Evolutionary conservation across 2,113 vertebrate species (phyloP), one percentile per base, ranked within the genome.

Genomic region (Xenopus laevis): DNA sequence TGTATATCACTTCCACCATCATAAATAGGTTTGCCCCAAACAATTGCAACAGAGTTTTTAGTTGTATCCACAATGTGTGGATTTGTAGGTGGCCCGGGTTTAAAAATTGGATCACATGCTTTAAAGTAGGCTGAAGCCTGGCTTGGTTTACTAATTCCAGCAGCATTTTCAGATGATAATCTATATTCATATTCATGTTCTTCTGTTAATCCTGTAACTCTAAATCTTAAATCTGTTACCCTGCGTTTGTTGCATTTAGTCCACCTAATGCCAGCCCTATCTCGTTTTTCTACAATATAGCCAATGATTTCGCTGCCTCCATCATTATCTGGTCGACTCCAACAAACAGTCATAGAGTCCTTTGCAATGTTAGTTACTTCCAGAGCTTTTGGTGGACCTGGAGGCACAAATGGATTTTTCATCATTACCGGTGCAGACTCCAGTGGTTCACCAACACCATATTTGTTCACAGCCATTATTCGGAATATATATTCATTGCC

Each of bases 401-500:
- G 95, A 82, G 89, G 84, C 82, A 97, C 92, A 87, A 95, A 99
- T 65, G 94, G 96, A 88, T 96, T 99, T 87, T 89, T 98, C 94
- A 98, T 97, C 78, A 98, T 84, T 66, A 98, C 94, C 81, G 97
- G 92, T 23, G 61, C 82, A 82, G 97, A 98, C 83, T 99, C 96
- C 80, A 99, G 87, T 65, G 97, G 92, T 78, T 99, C 97, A 33
- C 97, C 97, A 50, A 86, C 86, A 21, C 97, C 97, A 0, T 94
- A 98, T 83, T 98, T 99, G 85, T 99, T 99, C 74, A 98, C 94
- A 81, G 94, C 97, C 95, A 98, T 93, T 67, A 98, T 89, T 83
- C 97, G 93, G 92, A 99, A 99, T 77, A 99, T 82, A 65, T 99
- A 99, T 78, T 99, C 97, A 84, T 99, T 99, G 74, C 97, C 96